Evolutionary conservation across 2,797 vertebrate species (phyloP).

Genomic region (Alectoris magna): DNA sequence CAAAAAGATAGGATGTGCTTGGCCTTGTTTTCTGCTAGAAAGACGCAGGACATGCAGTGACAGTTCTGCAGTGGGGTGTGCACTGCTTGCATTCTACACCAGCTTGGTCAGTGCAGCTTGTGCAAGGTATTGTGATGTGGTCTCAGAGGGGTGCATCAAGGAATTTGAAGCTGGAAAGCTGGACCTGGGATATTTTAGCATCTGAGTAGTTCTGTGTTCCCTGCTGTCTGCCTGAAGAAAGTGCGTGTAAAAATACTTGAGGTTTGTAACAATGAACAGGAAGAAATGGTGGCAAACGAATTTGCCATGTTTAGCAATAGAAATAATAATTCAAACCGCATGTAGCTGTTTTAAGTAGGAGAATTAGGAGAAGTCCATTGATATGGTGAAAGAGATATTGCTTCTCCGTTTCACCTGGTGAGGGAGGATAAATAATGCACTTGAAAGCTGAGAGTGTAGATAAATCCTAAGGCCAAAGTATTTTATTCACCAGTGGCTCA

Average conservation of each 20-base stretch:
- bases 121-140: neutral
- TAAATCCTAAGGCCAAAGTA: constrained; percentile 6
- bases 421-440: neutral
- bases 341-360: neutral
- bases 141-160: neutral
- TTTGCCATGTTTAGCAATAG: neutral
- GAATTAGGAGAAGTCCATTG: neutral
- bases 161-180: neutral
- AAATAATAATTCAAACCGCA: neutral
- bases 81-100: fast-evolving
- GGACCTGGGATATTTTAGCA: neutral
- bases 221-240: neutral
- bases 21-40: neutral
- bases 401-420: neutral
- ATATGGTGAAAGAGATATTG: neutral
- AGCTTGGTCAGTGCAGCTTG: neutral
- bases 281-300: neutral
- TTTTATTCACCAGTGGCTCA: constrained; percentile 46
- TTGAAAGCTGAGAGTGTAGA: neutral
- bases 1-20: neutral
- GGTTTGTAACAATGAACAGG: neutral
- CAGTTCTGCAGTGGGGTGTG: neutral
- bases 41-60: neutral
- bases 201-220: neutral
- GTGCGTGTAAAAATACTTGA: neutral